phyloP scores from a whole-genome alignment of 2,888 invertebrate genomes.

The Pantelozetes paolii region DNA sequence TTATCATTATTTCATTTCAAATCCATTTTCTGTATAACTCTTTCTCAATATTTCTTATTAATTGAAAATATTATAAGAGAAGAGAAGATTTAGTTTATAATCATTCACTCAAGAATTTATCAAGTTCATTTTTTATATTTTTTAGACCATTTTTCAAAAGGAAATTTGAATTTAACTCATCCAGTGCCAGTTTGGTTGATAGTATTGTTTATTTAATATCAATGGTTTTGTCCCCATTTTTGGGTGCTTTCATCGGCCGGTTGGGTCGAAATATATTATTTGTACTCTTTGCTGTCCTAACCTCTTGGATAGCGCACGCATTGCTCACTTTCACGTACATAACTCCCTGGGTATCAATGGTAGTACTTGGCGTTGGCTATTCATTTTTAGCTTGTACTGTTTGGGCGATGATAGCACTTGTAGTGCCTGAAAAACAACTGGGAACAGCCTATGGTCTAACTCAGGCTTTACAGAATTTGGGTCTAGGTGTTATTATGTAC shows the following conservation, averaged over 20 bases:
- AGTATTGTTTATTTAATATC: constrained; percentile 72
- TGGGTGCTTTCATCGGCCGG: constrained; percentile 83
- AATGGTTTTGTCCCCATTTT: constrained; percentile 74
- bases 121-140: background rate
- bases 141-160: constrained; percentile 66
- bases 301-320: constrained; percentile 60
- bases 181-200: constrained; percentile 74
- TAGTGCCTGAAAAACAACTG: constrained; percentile 84
- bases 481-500: constrained; percentile 78
- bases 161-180: constrained; percentile 69
- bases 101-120: too few species aligned
- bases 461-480: constrained; percentile 76
- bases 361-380: constrained; percentile 77
- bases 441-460: constrained; percentile 86
- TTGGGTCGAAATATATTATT: constrained; percentile 83
- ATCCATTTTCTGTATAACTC: constrained; percentile 63
- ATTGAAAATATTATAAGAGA: too few species aligned
- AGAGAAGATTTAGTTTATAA: too few species aligned
- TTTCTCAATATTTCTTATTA: too few species aligned
- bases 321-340: constrained; percentile 62
- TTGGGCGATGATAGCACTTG: constrained; percentile 89
- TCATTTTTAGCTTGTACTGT: constrained; percentile 87
- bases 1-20: background rate
- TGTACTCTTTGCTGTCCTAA: constrained; percentile 73
- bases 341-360: constrained; percentile 63